Evolutionary conservation across 2,113 vertebrate genomes (phyloP).

Genomic region (Cyprinodon variegatus): DNA sequence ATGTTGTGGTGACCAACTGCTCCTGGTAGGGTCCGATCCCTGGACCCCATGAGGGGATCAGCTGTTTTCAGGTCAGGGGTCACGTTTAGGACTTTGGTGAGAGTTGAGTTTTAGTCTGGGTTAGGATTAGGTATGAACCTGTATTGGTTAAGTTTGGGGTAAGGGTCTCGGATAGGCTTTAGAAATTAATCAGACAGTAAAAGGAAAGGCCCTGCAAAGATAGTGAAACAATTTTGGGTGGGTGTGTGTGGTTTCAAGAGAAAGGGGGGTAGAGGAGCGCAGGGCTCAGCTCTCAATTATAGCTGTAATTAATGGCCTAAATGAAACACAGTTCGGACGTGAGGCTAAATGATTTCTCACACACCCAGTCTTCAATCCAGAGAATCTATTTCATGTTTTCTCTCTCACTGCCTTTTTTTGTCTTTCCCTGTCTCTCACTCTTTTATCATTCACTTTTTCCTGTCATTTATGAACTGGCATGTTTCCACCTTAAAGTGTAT

Average conservation of each 20-base stretch:
- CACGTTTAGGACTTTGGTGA: too few relatives aligned
- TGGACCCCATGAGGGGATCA: too few relatives aligned
- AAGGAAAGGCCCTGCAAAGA: too few relatives aligned
- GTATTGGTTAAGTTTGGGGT: too few relatives aligned
- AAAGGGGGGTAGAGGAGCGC: conserved; percentile 17
- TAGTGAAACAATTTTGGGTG: too few relatives aligned
- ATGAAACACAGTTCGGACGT: conserved; percentile 56
- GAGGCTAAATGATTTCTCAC: conserved; percentile 49
- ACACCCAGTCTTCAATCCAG: conserved; percentile 33
- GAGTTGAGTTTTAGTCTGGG: too few relatives aligned
- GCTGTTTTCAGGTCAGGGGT: too few relatives aligned
- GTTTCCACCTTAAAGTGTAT: neutral
- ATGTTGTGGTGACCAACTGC: too few relatives aligned
- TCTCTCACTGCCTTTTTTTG: neutral
- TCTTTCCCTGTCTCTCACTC: conserved; percentile 8
- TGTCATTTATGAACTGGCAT: conserved; percentile 33
- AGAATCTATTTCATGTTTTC: conserved; percentile 42
- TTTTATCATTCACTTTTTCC: conserved; percentile 32
- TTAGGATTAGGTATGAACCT: too few relatives aligned
- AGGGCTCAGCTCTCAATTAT: conserved; percentile 49
- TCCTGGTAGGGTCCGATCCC: too few relatives aligned
- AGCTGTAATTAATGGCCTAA: conserved; percentile 63
- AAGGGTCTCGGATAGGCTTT: too few relatives aligned
- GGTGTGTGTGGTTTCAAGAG: conserved; percentile 15
- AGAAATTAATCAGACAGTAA: too few relatives aligned